Percentiles rank a stretch among this genome's conserved stretches.
Evolutionary conservation across 2,797 vertebrate species (phyloP).

Genomic region (Gorsachius magnificus): DNA sequence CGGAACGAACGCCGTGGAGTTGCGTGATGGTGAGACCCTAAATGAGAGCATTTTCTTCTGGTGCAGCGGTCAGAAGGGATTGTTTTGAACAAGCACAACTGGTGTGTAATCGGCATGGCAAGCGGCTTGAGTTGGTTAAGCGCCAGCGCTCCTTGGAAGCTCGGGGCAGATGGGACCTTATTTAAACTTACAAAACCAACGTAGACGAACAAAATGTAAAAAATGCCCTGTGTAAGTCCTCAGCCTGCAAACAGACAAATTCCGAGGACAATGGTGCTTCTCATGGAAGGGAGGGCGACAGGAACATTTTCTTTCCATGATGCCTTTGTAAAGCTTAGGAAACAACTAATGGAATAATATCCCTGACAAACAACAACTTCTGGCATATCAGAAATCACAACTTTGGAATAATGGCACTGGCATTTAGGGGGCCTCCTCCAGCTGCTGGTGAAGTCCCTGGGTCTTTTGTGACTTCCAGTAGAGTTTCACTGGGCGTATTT

Average conservation of each 20-base stretch:
- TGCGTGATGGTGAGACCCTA: slow-evolving; percentile 35
- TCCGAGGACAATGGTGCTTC: slow-evolving; percentile 30
- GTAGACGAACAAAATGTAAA: slow-evolving; percentile 63
- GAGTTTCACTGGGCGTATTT: not conserved
- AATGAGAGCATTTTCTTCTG: slow-evolving; percentile 56
- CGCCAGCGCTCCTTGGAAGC: slow-evolving; percentile 47
- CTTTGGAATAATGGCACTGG: not conserved
- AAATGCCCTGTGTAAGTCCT: slow-evolving; percentile 59
- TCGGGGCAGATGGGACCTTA: slow-evolving; percentile 60
- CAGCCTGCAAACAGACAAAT: slow-evolving; percentile 15
- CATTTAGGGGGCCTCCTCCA: not conserved
- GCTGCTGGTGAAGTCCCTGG: not conserved
- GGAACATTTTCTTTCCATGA: not conserved
- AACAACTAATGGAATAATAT: not conserved
- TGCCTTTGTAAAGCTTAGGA: slow-evolving; percentile 4
- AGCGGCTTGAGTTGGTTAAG: slow-evolving; percentile 40
- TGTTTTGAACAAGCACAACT: slow-evolving; percentile 49
- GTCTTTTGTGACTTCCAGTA: not conserved
- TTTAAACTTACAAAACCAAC: slow-evolving; percentile 68
- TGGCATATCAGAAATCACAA: not conserved
- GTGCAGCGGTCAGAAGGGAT: slow-evolving; percentile 40
- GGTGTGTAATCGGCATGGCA: slow-evolving; percentile 50
- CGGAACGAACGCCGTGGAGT: slow-evolving; percentile 28
- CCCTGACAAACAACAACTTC: not conserved
- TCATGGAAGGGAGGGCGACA: slow-evolving; percentile 9